Conservation (phyloP, 1,140 invertebrate genomes). For the Drosophila mauritiana region DNA sequence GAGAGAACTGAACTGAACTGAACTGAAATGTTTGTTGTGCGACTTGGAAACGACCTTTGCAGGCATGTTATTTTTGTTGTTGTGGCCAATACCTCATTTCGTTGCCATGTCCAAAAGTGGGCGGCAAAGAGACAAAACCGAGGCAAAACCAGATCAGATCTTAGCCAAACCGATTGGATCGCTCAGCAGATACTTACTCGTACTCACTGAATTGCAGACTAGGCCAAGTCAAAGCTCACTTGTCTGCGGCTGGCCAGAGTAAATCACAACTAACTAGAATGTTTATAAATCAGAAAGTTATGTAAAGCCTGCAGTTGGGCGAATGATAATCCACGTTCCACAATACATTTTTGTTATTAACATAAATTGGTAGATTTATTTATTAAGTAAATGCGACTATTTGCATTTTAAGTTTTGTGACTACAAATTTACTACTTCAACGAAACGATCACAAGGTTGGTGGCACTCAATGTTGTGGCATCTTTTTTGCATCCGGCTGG, state of each 20-base stretch:
- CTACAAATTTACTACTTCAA: neutral
- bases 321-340: neutral
- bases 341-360: neutral
- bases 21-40: slow-evolving; percentile 18
- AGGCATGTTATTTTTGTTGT: slow-evolving; percentile 50
- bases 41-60: slow-evolving; percentile 52
- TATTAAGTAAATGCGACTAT: neutral
- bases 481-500: slow-evolving; percentile 47
- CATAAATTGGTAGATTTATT: too few relatives aligned
- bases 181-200: neutral
- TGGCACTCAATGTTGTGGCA: slow-evolving; percentile 3
- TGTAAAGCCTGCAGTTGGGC: slow-evolving; percentile 4
- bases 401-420: too few relatives aligned
- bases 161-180: slow-evolving; percentile 3
- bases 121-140: slow-evolving; percentile 29
- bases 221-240: slow-evolving; percentile 23
- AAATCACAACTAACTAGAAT: slow-evolving; percentile 25
- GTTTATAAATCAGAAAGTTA: slow-evolving; percentile 1
- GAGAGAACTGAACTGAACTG: slow-evolving; percentile 1
- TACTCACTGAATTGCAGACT: slow-evolving; percentile 11
- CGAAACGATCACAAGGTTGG: neutral
- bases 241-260: neutral
- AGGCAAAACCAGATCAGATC: slow-evolving; percentile 29
- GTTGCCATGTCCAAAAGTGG: slow-evolving; percentile 38
- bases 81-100: slow-evolving; percentile 14